Evolutionary conservation across 2,113 vertebrate genomes (phyloP).

Genomic region (Podiceps cristatus): DNA sequence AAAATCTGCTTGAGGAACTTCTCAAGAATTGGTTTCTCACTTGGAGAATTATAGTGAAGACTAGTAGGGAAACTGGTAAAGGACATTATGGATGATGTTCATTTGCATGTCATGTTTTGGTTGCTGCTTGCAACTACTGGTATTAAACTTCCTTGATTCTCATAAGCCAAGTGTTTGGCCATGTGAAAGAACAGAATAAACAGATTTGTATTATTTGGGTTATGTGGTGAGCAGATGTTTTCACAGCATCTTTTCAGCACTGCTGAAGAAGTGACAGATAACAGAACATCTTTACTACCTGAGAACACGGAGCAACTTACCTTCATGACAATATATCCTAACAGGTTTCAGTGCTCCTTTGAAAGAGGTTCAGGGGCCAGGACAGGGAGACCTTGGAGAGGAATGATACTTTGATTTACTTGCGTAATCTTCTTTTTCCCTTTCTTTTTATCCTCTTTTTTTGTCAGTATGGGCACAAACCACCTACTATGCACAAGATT

Average conservation of each 20-base stretch:
- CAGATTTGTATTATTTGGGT: neutral
- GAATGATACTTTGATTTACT: constrained; percentile 68
- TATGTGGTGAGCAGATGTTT: neutral
- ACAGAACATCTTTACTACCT: constrained; percentile 58
- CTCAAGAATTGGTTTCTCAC: neutral
- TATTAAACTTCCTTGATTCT: constrained; percentile 73
- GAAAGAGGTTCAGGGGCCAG: constrained; percentile 64
- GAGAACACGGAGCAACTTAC: constrained; percentile 73
- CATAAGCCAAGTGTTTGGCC: neutral
- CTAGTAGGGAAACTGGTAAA: neutral
- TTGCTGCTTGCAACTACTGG: constrained; percentile 14
- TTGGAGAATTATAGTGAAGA: neutral
- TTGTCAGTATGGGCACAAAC: constrained; percentile 26
- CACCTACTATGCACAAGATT: neutral
- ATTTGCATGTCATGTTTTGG: neutral
- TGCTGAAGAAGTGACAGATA: constrained; percentile 55
- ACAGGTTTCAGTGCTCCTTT: constrained; percentile 71
- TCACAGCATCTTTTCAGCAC: constrained; percentile 71
- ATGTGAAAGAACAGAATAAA: neutral
- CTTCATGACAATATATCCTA: constrained; percentile 75
- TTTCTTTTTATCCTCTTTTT: neutral
- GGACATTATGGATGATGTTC: neutral
- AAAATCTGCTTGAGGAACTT: constrained; percentile 41
- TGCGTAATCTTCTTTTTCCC: neutral
- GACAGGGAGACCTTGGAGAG: constrained; percentile 67